A percentile compares a stretch with the other conserved stretches of the same genome.
Evolutionary conservation across 2,797 vertebrate genomes (phyloP).

Genomic region (Coilia nasus): DNA sequence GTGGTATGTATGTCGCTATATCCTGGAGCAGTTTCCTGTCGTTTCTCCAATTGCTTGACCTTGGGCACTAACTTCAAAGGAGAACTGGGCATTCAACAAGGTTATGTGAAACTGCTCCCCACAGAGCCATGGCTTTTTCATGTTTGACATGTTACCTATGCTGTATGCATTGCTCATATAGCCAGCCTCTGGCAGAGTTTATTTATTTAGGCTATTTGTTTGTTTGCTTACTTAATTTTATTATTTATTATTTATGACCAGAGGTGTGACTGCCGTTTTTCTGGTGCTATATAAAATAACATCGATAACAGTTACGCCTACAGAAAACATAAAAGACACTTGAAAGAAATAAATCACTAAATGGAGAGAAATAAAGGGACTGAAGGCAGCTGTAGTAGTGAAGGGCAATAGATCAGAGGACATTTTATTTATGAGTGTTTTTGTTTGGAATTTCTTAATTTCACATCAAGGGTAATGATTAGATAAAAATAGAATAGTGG

Average conservation of each 20-base stretch:
- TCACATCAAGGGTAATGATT: neutral
- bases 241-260: neutral
- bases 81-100: neutral
- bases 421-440: neutral
- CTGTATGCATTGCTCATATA: neutral
- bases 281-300: neutral
- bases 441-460: neutral
- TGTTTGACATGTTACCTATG: constrained; percentile 17
- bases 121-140: neutral
- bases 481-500: neutral
- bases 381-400: neutral
- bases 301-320: neutral
- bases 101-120: neutral
- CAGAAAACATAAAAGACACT: neutral
- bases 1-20: neutral
- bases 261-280: neutral
- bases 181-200: neutral
- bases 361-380: neutral
- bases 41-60: constrained; percentile 27
- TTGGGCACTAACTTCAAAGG: constrained; percentile 36
- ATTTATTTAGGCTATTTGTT: constrained; percentile 13
- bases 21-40: neutral
- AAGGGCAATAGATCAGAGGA: neutral
- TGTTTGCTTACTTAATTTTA: neutral
- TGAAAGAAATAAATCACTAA: neutral